Percentiles rank a stretch among this genome's conserved stretches.
Conservation (phyloP, 2,888 invertebrate species). For the Enchytraeus crypticus region DNA sequence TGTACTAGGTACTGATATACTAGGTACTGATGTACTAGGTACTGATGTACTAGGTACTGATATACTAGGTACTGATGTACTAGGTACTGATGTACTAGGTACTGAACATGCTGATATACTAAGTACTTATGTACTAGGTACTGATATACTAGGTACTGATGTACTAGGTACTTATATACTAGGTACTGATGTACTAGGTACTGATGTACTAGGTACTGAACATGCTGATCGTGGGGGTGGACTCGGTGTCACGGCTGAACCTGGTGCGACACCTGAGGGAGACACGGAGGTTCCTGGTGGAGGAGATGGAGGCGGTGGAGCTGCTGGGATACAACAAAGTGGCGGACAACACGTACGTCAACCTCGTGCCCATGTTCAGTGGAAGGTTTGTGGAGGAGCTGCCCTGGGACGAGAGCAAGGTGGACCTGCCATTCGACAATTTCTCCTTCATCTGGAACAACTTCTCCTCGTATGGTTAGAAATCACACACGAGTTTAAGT, state of each 20-base stretch:
- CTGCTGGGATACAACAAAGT: constrained; percentile 84
- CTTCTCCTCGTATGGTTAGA: neutral
- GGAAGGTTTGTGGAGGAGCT: constrained; percentile 51
- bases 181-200: no score
- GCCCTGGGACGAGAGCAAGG: constrained; percentile 44
- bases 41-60: no score
- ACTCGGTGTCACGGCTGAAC: constrained; percentile 75
- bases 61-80: no score
- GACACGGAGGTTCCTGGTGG: constrained; percentile 55
- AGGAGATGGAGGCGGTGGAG: constrained; percentile 63
- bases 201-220: no score
- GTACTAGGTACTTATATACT: no score
- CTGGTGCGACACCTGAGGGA: constrained; percentile 74
- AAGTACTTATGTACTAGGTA: no score
- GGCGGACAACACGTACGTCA: constrained; percentile 87
- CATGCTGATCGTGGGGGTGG: constrained; percentile 72
- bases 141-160: no score
- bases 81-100: no score
- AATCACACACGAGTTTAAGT: no score
- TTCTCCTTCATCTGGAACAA: constrained; percentile 76
- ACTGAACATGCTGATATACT: no score
- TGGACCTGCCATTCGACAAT: constrained; percentile 54
- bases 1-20: no score
- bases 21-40: no score
- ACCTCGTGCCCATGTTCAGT: constrained; percentile 69